Evolutionary conservation across 2,797 vertebrate species (phyloP), one percentile per base, ranked within the genome.

Genomic region (Rhyacichthys aspro): DNA sequence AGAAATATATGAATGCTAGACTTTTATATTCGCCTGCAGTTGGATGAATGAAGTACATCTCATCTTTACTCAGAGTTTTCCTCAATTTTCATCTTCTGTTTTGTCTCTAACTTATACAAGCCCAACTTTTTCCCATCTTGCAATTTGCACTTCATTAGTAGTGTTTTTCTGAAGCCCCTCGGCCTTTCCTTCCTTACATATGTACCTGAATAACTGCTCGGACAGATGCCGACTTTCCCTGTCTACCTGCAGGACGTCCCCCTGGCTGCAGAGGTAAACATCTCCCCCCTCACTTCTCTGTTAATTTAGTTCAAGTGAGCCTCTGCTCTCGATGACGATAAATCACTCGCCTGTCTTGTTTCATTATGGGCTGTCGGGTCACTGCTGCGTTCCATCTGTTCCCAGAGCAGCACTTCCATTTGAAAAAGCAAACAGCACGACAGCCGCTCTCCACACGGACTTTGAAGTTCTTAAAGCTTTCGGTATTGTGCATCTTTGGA

Each of bases 391-490:
- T 55, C 52, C 50, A 54, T 76, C 59, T 70, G 62, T 50, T 72
- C 42, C 11, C 42, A 1, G 32, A 70, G 52, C 45, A 17, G 5
- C 17, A 42, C n/a, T 41, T 52, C 52, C 23, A 6, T 17, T 79
- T 78, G 53, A 58, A 55, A 66, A 54, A 1, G 33, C 16, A 49
- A 61, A 60, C 67, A 66, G 23, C 12, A 33, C 14, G 55, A 59
- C 61, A 50, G 54, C 42, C 38, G 18, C 11, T 66, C 59, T 43
- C 38, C 47, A 68, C 67, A 67, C 23, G 18, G 33, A n/a, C 66
- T 72, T 70, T 74, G 37, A 74, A 63, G 63, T 56, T 55, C 55
- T 32, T 16, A 45, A 64, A 56, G 38, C 56, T 50, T n/a, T 67
- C 36, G 17, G 39, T 36, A 15, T 43, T 63, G 12, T 60, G 58